Conservation (phyloP, 1,140 invertebrate genomes). For the Planococcus citri region DNA sequence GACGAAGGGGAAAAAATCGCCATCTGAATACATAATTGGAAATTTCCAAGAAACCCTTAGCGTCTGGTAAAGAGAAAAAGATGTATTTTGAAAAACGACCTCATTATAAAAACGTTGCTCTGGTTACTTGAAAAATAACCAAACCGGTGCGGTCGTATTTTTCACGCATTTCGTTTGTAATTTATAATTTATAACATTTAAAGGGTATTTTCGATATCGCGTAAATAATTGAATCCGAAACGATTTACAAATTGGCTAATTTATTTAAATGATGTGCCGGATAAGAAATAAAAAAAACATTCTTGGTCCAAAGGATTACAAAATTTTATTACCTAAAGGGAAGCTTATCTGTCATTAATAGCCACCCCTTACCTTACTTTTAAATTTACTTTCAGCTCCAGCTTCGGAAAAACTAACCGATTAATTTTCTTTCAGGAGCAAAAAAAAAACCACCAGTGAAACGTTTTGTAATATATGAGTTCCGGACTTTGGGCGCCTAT, state of each 20-base stretch:
- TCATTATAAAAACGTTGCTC: neutral
- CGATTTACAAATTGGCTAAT: neutral
- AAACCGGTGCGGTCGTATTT: too few relatives aligned
- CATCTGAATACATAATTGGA: neutral
- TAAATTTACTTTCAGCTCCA: neutral
- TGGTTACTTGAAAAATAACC: too few relatives aligned
- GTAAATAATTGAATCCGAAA: neutral
- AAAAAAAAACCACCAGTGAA: too few relatives aligned
- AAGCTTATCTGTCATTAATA: neutral
- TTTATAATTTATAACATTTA: neutral
- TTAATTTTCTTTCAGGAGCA: neutral
- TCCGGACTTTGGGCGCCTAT: too few relatives aligned
- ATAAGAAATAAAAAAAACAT: neutral
- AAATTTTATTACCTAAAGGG: neutral
- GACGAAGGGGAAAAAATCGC: neutral
- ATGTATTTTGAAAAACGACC: constrained; percentile 3
- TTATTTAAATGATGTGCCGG: neutral
- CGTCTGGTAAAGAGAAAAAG: neutral
- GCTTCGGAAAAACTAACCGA: neutral
- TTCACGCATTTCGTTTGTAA: too few relatives aligned
- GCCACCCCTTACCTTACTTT: neutral
- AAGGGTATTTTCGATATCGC: neutral
- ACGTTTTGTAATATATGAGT: too few relatives aligned
- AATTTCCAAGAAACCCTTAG: neutral
- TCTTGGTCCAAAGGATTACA: neutral